These are phyloP conservation scores for Poecile atricapillus DNA, from an alignment of 2,113 vertebrate genomes.

Conservation along the genomic window DNA sequence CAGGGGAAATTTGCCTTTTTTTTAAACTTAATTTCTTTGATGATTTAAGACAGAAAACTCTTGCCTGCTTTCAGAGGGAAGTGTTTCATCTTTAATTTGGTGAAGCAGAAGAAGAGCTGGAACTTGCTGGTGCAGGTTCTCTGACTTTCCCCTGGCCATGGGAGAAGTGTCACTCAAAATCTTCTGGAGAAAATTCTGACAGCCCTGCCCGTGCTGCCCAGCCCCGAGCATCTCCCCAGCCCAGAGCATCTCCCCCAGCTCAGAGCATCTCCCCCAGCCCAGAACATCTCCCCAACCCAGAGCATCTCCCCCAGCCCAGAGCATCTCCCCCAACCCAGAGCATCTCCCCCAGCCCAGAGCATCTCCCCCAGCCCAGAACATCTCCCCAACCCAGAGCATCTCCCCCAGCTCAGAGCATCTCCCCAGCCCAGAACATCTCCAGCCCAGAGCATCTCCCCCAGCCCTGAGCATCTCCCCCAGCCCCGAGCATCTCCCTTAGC, in stretches of 20 bases:
- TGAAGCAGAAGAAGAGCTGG: neutral
- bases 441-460: neutral
- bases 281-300: neutral
- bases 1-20: neutral
- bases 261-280: neutral
- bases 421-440: neutral
- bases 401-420: neutral
- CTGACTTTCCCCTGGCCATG: neutral
- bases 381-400: neutral
- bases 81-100: neutral
- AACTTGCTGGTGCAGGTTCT: neutral
- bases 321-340: neutral
- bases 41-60: neutral
- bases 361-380: neutral
- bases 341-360: neutral
- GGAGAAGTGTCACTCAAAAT: neutral
- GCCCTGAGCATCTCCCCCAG: neutral
- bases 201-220: fast-evolving
- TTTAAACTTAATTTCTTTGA: fast-evolving
- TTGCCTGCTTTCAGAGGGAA: neutral
- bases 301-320: neutral
- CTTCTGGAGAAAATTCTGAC: neutral
- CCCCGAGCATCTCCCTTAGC: neutral
- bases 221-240: neutral
- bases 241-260: neutral